Conservation (phyloP, 1,140 invertebrate species). For the Heliconius nattereri region DNA sequence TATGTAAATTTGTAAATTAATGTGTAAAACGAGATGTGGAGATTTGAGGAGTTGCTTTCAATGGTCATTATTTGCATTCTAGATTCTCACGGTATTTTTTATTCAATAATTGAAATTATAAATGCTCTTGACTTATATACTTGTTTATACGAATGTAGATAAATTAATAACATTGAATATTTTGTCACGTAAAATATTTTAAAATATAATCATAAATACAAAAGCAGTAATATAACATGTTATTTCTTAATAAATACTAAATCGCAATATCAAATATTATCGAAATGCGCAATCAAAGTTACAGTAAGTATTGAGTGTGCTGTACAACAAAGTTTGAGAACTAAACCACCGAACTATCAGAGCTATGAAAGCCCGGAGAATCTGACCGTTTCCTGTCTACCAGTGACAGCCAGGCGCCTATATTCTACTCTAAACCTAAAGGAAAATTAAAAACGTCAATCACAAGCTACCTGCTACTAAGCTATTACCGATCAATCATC, state of each 20-base stretch:
- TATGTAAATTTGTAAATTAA: slow-evolving; percentile 70
- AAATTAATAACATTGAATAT: neutral
- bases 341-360: slow-evolving; percentile 45
- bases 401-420: slow-evolving; percentile 65
- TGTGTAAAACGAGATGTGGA: slow-evolving; percentile 41
- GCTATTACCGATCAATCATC: slow-evolving; percentile 72
- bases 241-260: neutral
- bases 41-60: slow-evolving; percentile 51
- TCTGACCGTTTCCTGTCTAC: slow-evolving; percentile 59
- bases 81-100: neutral
- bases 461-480: slow-evolving; percentile 53
- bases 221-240: neutral
- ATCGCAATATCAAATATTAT: neutral
- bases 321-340: slow-evolving; percentile 26
- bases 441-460: slow-evolving; percentile 77
- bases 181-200: neutral
- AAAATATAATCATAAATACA: neutral
- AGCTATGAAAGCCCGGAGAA: slow-evolving; percentile 45
- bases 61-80: slow-evolving; percentile 43
- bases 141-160: too few species aligned
- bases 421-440: slow-evolving; percentile 50
- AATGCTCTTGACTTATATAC: neutral
- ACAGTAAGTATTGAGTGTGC: slow-evolving; percentile 11
- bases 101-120: neutral
- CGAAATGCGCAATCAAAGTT: slow-evolving; percentile 19